Percentiles rank a stretch among this genome's conserved stretches.
Conservation (phyloP, 1,140 invertebrate genomes). For the Chymomyza costata region DNA sequence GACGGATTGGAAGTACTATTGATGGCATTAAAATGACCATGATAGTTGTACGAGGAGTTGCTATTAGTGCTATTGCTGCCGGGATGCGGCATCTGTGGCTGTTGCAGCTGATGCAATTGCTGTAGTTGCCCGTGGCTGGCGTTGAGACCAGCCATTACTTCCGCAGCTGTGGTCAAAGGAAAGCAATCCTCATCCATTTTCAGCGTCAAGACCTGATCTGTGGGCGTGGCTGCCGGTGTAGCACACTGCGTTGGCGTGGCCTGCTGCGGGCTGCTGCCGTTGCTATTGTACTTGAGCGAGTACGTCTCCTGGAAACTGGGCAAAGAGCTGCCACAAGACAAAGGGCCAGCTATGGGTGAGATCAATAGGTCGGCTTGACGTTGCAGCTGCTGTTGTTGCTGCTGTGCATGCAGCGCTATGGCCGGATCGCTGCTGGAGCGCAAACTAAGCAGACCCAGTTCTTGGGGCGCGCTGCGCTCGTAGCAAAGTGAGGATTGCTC, state of each 20-base stretch:
- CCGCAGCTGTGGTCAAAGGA: constrained; percentile 78
- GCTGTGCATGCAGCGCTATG: constrained; percentile 61
- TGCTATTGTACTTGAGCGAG: constrained; percentile 79
- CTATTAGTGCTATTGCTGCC: constrained; percentile 38
- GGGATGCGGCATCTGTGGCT: constrained; percentile 35
- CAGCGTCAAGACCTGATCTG: constrained; percentile 76
- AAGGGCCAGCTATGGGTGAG: constrained; percentile 55
- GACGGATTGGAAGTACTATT: constrained; percentile 56
- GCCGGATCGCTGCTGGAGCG: constrained; percentile 73
- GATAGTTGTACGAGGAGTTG: constrained; percentile 51
- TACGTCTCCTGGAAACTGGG: constrained; percentile 92
- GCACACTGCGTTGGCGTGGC: constrained; percentile 20
- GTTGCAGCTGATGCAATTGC: constrained; percentile 51
- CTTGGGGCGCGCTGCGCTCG: constrained; percentile 30
- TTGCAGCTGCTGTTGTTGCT: constrained; percentile 43
- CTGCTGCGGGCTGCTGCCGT: constrained; percentile 45
- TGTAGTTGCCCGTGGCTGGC: constrained; percentile 47
- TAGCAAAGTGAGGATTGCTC: constrained; percentile 49
- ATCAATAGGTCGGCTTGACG: constrained; percentile 50
- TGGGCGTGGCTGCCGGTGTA: constrained; percentile 42
- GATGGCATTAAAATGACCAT: constrained; percentile 64
- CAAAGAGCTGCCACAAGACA: constrained; percentile 79
- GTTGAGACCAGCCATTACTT: constrained; percentile 74
- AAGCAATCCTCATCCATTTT: constrained; percentile 89
- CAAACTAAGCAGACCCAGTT: constrained; percentile 52